Base-by-base conservation (phyloP, 1,140 invertebrate genomes). In the Nephila pilipes region DNA sequence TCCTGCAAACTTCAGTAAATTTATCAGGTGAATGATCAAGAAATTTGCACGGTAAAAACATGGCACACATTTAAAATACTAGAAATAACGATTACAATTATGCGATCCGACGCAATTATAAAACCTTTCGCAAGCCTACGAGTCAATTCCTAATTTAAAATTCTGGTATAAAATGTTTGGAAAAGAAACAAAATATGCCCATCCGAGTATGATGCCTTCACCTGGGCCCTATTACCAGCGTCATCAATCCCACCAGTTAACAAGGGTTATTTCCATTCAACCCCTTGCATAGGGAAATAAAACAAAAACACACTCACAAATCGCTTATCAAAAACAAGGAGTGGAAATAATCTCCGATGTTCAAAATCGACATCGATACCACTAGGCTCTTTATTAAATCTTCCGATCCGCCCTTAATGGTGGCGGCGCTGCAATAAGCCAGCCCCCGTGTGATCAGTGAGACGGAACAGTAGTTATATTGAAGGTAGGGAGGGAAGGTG, bases 301-400 rank as follows among this genome's bases (percentile, higher is more conserved):
- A 90, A 58, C 4, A 89, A 79, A 85, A 65, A 91, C 55, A 90
- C 57, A 36, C 88, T 25, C 57, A 90, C 57, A 93, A 93, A 93
- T 75, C 81, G 81, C 63, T 81, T 92, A 85, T 92, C 81, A 92
- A 92, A 92, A 92, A 92, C 81, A 92, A 63, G 90, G 58, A 25
- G 91, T 87, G 91, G 91, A 65, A 93, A 93, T 93, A 85, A 93
- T 93, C 65, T 60, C 91, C 91, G 91, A 93, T 93, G 91, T 87
- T 93, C 83, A 79, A 87, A 93, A 80, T 87, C 91, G 83, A 83
- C 60, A 93, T 93, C 91, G 63, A 93, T 92, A 85, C 57, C 90
- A 85, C 90, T 85, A 63, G 58, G n/a, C 91, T 93, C 83, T 93
- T 93, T 93, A 93, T 93, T 93, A 93, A 93, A 87, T 87, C 91